Evolutionary conservation across 2,113 vertebrate genomes (phyloP).

Genomic region (Gila orcuttii): DNA sequence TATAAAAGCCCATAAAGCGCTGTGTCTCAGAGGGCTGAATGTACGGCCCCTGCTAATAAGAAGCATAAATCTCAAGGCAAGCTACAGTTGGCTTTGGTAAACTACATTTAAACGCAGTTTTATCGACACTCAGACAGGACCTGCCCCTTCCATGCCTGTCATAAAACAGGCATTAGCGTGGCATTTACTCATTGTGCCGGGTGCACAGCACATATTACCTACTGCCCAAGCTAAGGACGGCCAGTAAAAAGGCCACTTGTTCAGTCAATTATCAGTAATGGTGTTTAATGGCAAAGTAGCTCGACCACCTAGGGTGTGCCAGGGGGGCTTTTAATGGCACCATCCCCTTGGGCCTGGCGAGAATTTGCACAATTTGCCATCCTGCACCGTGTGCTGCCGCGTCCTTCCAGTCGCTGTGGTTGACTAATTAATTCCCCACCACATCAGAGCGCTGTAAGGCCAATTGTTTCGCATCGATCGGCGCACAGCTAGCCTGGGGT

Average conservation of each 20-base stretch:
- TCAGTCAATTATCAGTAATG: slow-evolving; percentile 62
- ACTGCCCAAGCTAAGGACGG: slow-evolving; percentile 17
- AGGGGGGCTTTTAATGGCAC: slow-evolving; percentile 48
- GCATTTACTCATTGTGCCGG: slow-evolving; percentile 53
- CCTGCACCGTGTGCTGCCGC: neutral
- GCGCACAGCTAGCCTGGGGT: slow-evolving; percentile 23
- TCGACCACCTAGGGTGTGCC: slow-evolving; percentile 48
- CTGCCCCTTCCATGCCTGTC: slow-evolving; percentile 37
- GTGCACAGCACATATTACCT: slow-evolving; percentile 30
- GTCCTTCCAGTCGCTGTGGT: neutral
- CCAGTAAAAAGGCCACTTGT: slow-evolving; percentile 47
- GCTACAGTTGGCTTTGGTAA: slow-evolving; percentile 54
- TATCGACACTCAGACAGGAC: slow-evolving; percentile 53
- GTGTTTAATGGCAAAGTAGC: slow-evolving; percentile 55
- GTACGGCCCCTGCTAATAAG: slow-evolving; percentile 58
- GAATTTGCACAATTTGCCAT: slow-evolving; percentile 21
- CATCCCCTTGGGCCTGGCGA: neutral
- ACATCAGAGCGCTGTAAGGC: slow-evolving; percentile 53
- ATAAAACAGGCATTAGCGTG: slow-evolving; percentile 61
- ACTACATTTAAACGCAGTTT: slow-evolving; percentile 62
- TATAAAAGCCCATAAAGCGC: slow-evolving; percentile 51
- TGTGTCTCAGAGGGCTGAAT: slow-evolving; percentile 43
- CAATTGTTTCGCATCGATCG: slow-evolving; percentile 55
- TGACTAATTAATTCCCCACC: slow-evolving; percentile 58
- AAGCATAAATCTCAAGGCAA: slow-evolving; percentile 61